Conservation (phyloP, 1,140 invertebrate genomes). For the Bradynema listronoti region DNA sequence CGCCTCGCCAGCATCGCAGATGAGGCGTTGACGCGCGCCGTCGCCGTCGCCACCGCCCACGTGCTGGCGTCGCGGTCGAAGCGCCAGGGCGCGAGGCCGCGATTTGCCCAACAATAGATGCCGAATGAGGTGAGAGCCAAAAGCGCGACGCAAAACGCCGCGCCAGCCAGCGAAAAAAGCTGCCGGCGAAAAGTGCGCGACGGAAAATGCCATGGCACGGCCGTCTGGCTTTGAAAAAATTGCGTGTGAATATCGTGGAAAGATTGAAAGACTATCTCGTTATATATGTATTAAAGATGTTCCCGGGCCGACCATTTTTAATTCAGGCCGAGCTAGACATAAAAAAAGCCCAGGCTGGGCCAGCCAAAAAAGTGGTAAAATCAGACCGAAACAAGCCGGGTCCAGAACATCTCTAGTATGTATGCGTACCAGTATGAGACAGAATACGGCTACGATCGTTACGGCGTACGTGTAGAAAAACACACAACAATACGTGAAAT, state of each 20-base stretch:
- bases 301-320: too few relatives aligned
- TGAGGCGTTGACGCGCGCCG: background rate
- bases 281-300: too few relatives aligned
- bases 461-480: constrained; percentile 25
- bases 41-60: background rate
- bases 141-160: constrained; percentile 17
- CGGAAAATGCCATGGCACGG: constrained; percentile 29
- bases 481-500: constrained; percentile 30
- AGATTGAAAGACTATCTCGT: too few relatives aligned
- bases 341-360: too few relatives aligned
- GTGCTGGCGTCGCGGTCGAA: constrained; percentile 3
- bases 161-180: constrained; percentile 20
- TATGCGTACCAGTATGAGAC: constrained; percentile 4
- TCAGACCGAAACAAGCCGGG: too few relatives aligned
- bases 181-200: constrained; percentile 15
- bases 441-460: constrained; percentile 25
- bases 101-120: constrained; percentile 27
- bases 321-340: too few relatives aligned
- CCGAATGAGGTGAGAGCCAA: constrained; percentile 27
- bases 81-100: constrained; percentile 2
- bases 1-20: too few relatives aligned
- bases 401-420: too few relatives aligned
- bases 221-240: too few relatives aligned
- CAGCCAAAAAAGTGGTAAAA: too few relatives aligned
- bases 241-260: too few relatives aligned